Conservation (phyloP, 2,797 vertebrate species). For the Sebastes diaconus region DNA sequence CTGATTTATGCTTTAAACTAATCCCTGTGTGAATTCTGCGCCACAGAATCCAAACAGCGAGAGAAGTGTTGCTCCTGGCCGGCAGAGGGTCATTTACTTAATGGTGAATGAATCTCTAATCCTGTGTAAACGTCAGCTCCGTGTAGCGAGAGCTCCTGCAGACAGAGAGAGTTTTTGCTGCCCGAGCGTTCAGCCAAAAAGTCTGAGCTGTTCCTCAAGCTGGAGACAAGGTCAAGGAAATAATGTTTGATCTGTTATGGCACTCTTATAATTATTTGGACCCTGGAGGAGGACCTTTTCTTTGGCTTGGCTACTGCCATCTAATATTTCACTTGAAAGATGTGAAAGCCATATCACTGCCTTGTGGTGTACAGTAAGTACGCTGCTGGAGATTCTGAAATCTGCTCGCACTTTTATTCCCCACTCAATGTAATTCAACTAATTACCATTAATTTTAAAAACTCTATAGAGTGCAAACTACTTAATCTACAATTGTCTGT, state of each 20-base stretch:
- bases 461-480: not conserved
- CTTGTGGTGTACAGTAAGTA: conserved; percentile 33
- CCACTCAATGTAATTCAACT: conserved; percentile 5
- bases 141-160: conserved; percentile 54
- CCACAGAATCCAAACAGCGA: conserved; percentile 55
- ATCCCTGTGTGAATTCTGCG: conserved; percentile 46
- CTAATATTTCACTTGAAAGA: conserved; percentile 76
- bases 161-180: conserved; percentile 54
- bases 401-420: conserved; percentile 41
- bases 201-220: conserved; percentile 68
- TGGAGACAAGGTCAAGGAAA: conserved; percentile 77
- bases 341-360: conserved; percentile 58
- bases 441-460: conserved; percentile 28
- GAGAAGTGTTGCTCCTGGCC: conserved; percentile 58
- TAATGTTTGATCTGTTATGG: conserved; percentile 78
- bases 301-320: conserved; percentile 70
- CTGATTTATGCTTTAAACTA: conserved; percentile 50
- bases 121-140: conserved; percentile 70
- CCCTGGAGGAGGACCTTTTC: conserved; percentile 74
- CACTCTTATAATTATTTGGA: conserved; percentile 78
- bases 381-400: conserved; percentile 45
- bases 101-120: conserved; percentile 70
- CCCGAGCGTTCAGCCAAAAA: conserved; percentile 57
- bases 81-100: conserved; percentile 64
- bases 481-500: not conserved